These are phyloP conservation scores for Diachrysia chrysitis DNA, from an alignment of 2,888 invertebrate species.

Conservation along the genomic window DNA sequence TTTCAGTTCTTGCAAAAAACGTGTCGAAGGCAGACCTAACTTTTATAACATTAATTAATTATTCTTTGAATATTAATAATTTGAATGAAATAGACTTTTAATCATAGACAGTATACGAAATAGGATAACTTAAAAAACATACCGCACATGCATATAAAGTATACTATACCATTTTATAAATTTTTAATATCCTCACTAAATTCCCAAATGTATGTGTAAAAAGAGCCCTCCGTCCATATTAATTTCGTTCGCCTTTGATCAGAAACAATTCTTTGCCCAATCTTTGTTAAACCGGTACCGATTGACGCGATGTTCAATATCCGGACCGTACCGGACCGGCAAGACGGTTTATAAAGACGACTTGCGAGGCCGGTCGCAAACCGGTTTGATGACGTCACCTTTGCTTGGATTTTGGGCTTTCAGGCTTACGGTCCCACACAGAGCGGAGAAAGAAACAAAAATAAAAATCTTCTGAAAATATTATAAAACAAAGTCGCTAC, in stretches of 20 bases:
- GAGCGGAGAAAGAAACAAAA: conserved; percentile 16
- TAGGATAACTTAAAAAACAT: too few species aligned
- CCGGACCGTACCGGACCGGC: conserved; percentile 41
- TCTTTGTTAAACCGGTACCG: conserved; percentile 32
- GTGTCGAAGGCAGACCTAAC: too few species aligned
- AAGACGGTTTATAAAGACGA: conserved; percentile 50
- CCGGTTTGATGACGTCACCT: conserved; percentile 53
- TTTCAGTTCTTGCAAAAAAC: too few species aligned
- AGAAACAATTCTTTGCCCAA: conserved; percentile 19
- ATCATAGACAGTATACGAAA: too few species aligned
- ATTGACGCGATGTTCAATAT: conserved; percentile 55
- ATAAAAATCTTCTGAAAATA: too few species aligned
- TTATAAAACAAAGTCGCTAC: too few species aligned
- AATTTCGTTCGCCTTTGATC: conserved; percentile 24
- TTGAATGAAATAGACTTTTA: too few species aligned
- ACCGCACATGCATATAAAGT: too few species aligned
- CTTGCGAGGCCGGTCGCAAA: conserved; percentile 39
- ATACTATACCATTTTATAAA: not conserved
- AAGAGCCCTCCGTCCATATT: conserved; percentile 10
- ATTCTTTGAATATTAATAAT: too few species aligned
- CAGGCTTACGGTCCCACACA: conserved; percentile 22
- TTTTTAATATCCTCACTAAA: not conserved
- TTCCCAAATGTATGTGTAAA: not conserved
- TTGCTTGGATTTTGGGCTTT: conserved; percentile 44
- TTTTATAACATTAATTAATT: too few species aligned